Evolutionary conservation across 2,797 vertebrate species (phyloP), one percentile per base, ranked within the genome.

Genomic region (Hippoglossus hippoglossus): DNA sequence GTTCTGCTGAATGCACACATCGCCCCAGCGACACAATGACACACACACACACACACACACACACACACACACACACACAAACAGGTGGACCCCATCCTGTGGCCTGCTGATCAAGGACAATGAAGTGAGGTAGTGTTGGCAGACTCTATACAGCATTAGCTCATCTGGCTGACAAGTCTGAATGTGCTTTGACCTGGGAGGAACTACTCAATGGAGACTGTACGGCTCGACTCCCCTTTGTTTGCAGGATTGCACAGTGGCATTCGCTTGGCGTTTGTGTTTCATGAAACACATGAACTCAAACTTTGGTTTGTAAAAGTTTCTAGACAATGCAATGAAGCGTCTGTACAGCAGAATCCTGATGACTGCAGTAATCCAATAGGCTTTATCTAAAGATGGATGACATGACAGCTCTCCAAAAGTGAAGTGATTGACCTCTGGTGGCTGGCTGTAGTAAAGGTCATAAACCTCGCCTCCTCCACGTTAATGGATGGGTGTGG

Each of bases 91-190:
- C 79, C 77, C 87, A 75, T 79, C 85, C 84, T 84, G 80, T 83
- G 85, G 75, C 85, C 89, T 83, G 89, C 82, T 90, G 89, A 91
- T 89, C 85, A 89, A 93, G 91, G 89, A 92, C 90, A 91, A 93
- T 91, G 89, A 92, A 92, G 90, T 90, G 83, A 90, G 88, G 79
- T 90, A 80, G 86, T 90, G 88, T 88, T 89, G 88, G 91, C 90
- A 92, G 86, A 91, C 90, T 89, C 87, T 62, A 80, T 78, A 74
- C 72, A 86, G 84, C 91, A 91, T 92, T 87, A 91, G 81, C 84
- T 88, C 83, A 90, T 87, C 82, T 75, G 34, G 77, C 81, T 68
- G 75, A 85, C 83, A 78, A 77, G 86, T 78, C 89, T 88, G 85
- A 85, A 77, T 79, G 66, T 39, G 63, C 58, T 82, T 64, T 87